Evolutionary conservation across 2,113 vertebrate species (phyloP), one percentile per base, ranked within the genome.

Genomic region (Sphyrna mokarran): DNA sequence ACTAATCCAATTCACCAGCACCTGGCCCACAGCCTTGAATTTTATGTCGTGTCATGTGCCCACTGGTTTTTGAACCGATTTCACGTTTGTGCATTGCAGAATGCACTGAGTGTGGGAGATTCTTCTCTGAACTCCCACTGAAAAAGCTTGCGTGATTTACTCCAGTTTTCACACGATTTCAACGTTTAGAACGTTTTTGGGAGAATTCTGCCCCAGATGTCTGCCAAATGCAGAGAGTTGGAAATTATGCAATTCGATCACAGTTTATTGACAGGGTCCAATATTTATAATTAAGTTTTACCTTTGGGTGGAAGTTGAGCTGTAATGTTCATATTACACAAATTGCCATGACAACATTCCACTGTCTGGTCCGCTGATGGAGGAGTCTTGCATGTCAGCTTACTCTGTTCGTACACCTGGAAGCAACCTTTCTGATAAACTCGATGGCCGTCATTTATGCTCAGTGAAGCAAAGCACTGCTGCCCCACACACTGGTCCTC

Each of bases 341-440:
- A 97, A 96, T 99, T 97, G 0, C 99, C 98, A 8, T 99, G 98
- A 97, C 99, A 99, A 97, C 99, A 99, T 96, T 99, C 98, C 22
- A 99, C 99, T 0, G 98, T 98, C 96, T 99, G 99, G 97, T 99
- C 98, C 8, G 98, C 97, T 33, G 99, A 99, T 0, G 99, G 99
- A 0, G 99, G 99, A 0, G 99, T 99, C 97, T 99, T 99, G 97
- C 99, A 99, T 0, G 99, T 99, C 98, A 99, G 97, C 33, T 98
- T 98, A 90, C 99, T 98, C 96, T 99, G 99, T 96, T 99, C 99
- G 0, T 99, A 99, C 95, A 98, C 98, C 96, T 98, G 98, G 97
- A 99, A 99, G 98, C 99, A 99, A 97, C 99, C 99, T 61, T 99
- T 99, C 97, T 99, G 99, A 97, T 98, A 98, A 33, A 99, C 97